Evolutionary conservation across 2,797 vertebrate genomes (phyloP), one percentile per base, ranked within the genome.

Genomic region (Enteromius viviparus): DNA sequence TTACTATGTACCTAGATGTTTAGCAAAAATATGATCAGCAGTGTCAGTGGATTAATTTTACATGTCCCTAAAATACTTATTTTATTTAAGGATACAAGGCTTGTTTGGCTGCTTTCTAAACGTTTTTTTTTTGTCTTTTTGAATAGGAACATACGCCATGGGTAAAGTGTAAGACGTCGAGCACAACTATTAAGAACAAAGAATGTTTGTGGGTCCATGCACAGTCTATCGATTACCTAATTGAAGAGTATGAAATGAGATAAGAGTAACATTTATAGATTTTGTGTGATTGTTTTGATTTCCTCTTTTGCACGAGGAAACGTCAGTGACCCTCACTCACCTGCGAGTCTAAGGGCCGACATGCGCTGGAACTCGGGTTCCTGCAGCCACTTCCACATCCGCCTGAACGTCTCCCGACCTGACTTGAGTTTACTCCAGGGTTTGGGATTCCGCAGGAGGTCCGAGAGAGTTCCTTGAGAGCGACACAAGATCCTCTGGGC

Each of bases 331-430:
- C 34, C 62, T 82, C 66, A 92, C 96, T 94, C 96, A 98, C 98
- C 97, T 96, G 98, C 98, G 86, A 99, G 96, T 89, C 98, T 94
- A 85, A 99, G 96, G 76, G 97, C 97, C 64, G 98, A 98, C 97
- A 99, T 99, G 90, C 98, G 94, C 93, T 99, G 98, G 92, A 99
- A 99, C 92, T 99, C 98, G 0, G 98, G 98, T 91, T 98, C 98
- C 91, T 99, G 98, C 76, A 99, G 95, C 98, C 98, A 99, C 93
- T 98, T 99, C 98, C 98, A 99, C 98, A 99, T 99, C 93, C 97
- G 96, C 86, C 97, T 94, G 94, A 99, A 99, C 85, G 98, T 99
- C 95, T 99, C 98, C 23, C 97, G 95, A 84, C 98, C 98, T 0
- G 98, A 99, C 92, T 99, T 99, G 92, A 99, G 98, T 93, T 99